A percentile compares a stretch with the other conserved stretches of the same genome.
Evolutionary conservation across 2,888 invertebrate genomes (phyloP).

Genomic region (Drosophila borealis): DNA sequence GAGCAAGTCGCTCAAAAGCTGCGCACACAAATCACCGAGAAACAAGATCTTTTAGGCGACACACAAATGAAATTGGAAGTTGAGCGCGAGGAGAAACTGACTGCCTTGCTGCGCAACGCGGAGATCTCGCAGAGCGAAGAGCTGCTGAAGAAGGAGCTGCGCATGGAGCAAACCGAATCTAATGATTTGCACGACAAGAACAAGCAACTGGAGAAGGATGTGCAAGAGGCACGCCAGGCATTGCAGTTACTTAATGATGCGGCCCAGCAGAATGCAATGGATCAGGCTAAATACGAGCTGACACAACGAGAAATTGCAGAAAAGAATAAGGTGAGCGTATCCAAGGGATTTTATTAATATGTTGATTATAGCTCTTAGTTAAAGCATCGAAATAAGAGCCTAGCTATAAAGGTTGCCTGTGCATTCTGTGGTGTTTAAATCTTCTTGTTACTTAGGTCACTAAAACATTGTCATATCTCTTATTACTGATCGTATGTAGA

Average conservation of each 20-base stretch:
- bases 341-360: not conserved
- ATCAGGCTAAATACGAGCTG: conserved; percentile 74
- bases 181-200: conserved; percentile 86
- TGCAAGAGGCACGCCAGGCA: conserved; percentile 82
- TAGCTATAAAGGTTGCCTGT: too few relatives aligned
- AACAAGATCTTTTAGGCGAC: conserved; percentile 79
- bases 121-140: conserved; percentile 93
- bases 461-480: too few relatives aligned
- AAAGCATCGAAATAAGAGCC: too few relatives aligned
- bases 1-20: conserved; percentile 81
- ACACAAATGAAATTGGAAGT: conserved; percentile 75
- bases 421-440: not conserved
- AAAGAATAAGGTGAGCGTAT: conserved; percentile 87
- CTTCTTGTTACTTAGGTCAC: not conserved
- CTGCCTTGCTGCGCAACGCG: conserved; percentile 91
- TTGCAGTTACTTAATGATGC: conserved; percentile 69
- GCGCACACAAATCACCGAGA: conserved; percentile 72
- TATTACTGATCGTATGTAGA: conserved; percentile 85
- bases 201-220: conserved; percentile 85
- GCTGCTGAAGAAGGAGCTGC: conserved; percentile 90
- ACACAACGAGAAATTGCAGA: conserved; percentile 87
- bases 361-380: too few relatives aligned
- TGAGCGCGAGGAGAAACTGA: conserved; percentile 91
- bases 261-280: conserved; percentile 67
- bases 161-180: conserved; percentile 89